Evolutionary conservation across 2,113 vertebrate species (phyloP).

Genomic region (Aplodontia rufa): DNA sequence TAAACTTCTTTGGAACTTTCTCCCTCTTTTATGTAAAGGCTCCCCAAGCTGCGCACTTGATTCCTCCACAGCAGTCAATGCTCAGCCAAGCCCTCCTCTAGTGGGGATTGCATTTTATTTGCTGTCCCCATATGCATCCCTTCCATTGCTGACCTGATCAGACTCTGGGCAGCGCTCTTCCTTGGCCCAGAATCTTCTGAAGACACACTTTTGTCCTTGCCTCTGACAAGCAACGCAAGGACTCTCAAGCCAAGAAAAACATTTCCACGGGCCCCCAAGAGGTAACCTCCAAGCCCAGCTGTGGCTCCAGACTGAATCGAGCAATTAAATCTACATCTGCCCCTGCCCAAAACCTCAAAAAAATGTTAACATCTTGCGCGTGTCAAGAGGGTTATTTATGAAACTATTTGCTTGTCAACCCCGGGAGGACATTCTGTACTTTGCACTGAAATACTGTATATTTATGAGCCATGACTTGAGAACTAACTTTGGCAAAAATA

Average conservation of each 20-base stretch:
- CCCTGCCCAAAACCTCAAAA: conserved; percentile 76
- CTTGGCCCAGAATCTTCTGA: not conserved
- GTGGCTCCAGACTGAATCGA: conserved; percentile 73
- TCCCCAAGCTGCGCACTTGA: fast-evolving
- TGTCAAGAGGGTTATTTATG: conserved; percentile 84
- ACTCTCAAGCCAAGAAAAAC: conserved; percentile 70
- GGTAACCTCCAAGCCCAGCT: conserved; percentile 42
- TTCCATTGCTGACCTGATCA: not conserved
- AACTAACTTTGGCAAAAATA: conserved; percentile 80
- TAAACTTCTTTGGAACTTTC: not conserved
- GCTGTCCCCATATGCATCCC: fast-evolving
- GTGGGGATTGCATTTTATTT: not conserved
- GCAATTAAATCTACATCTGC: conserved; percentile 64
- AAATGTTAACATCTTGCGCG: conserved; percentile 78
- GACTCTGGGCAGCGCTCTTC: not conserved
- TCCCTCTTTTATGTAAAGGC: not conserved
- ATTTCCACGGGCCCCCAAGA: conserved; percentile 14
- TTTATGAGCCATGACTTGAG: conserved; percentile 80
- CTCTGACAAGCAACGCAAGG: conserved; percentile 10
- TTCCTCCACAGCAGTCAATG: not conserved
- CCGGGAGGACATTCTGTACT: conserved; percentile 84
- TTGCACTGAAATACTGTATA: conserved; percentile 82
- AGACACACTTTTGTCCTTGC: conserved; percentile 17
- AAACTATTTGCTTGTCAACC: conserved; percentile 82
- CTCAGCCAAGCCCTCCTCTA: not conserved